Evolutionary conservation across 2,888 invertebrate species (phyloP).

Genomic region (Trachelus tabidus): DNA sequence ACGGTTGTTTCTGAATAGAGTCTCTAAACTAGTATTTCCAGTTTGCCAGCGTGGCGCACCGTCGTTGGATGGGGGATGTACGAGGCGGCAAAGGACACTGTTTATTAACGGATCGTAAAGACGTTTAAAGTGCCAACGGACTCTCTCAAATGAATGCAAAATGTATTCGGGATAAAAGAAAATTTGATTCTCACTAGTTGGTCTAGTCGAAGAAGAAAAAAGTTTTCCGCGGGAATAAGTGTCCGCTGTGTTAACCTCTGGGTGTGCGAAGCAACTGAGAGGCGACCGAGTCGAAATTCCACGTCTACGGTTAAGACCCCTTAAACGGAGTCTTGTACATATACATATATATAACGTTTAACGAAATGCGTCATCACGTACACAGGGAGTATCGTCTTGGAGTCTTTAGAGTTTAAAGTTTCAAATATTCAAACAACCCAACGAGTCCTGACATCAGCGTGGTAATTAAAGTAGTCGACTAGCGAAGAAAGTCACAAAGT

Average conservation of each 20-base stretch:
- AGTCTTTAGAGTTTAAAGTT: background rate
- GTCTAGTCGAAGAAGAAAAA: background rate
- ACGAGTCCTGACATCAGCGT: background rate
- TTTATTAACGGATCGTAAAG: background rate
- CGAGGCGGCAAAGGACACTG: background rate
- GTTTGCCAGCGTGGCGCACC: background rate
- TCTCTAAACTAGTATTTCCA: background rate
- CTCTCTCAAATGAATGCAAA: background rate
- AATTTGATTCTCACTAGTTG: background rate
- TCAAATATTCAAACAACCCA: background rate
- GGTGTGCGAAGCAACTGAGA: background rate
- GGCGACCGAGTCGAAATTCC: background rate
- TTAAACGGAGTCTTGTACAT: background rate
- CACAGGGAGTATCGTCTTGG: background rate
- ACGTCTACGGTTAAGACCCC: background rate
- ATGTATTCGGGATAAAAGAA: background rate
- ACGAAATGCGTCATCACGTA: constrained; percentile 12
- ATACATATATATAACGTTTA: constrained; percentile 5
- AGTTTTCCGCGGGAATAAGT: background rate
- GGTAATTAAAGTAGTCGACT: background rate
- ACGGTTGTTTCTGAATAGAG: background rate
- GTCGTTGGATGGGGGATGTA: background rate
- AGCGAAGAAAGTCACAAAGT: background rate
- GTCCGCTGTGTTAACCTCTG: background rate
- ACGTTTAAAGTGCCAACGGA: background rate